Base-by-base conservation (phyloP, 2,113 vertebrate species). In the Cyprinodon variegatus region DNA sequence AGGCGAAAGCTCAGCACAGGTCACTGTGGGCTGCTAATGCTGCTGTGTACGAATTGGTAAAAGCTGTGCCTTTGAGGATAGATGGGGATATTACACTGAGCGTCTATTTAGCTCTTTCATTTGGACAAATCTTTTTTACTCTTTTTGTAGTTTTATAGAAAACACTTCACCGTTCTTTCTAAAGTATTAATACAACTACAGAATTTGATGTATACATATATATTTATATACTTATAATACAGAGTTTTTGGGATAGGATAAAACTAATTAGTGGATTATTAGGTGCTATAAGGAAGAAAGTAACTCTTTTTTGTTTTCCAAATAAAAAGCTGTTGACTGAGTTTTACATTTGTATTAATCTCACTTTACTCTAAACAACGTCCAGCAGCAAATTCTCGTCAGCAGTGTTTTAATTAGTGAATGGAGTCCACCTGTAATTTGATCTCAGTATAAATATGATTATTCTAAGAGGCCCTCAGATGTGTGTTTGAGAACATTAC, bases 41-140 rank as follows among this genome's bases (percentile, higher is more conserved):
- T 61, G 17, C 64, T 80, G 50, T 59, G 69, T 39, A 45, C 68
- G 50, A 65, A 67, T 77, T 29, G 87, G 45, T 77, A 71, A 76
- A 83, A 61, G 50, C 82, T 83, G 87, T 84, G 83, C 78, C 75
- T 84, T 89, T 82, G 76, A 86, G 86, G 81, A 87, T 48, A 84
- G 37, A 77, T 41, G 43, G 50, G 72, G 77, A 78, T 79, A 89
- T 85, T 85, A 77, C 78, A 75, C 76, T 83, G 67, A 76, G 62
- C 17, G 69, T 29, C 61, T 63, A 14, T 41, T 63, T 70, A 46
- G 41, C n/a, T 22, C 8, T 69, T 29, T 63, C 14, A 45, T 7
- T 72, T 73, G 17, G 5, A 7, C 38, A 15, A 68, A 70, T 57
- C 70, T 76, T 12, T 39, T 46, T 4, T 60, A 29, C 8, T 0